A percentile compares a stretch with the other conserved stretches of the same genome.
These are phyloP conservation scores for Corythornis madagascariensis DNA, from an alignment of 2,113 vertebrate genomes.

Conservation along the genomic window DNA sequence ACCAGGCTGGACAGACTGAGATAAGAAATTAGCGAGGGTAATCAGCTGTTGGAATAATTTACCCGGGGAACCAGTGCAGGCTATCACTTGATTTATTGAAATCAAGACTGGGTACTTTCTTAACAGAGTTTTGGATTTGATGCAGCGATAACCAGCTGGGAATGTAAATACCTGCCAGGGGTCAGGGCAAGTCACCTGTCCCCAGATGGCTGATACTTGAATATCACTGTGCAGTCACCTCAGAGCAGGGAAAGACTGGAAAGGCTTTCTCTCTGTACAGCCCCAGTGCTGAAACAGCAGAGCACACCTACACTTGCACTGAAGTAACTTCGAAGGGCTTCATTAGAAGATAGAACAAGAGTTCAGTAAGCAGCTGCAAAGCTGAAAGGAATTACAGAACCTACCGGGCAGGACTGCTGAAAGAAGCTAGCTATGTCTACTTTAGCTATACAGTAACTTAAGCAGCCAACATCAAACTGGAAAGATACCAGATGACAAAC, in stretches of 20 bases:
- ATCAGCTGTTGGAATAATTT: conserved; percentile 30
- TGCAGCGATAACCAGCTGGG: neutral
- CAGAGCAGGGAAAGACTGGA: neutral
- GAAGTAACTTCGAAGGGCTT: neutral
- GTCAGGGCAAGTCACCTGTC: neutral
- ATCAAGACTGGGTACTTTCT: conserved; percentile 18
- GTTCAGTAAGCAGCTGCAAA: neutral
- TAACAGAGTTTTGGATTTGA: neutral
- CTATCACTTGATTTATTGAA: conserved; percentile 2
- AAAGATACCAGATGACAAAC: conserved; percentile 13
- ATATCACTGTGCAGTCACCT: neutral
- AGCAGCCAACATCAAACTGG: neutral
- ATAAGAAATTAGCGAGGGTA: conserved; percentile 23
- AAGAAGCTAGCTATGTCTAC: conserved; percentile 5
- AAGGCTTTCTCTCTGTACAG: neutral
- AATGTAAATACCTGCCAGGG: neutral
- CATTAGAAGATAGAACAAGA: neutral
- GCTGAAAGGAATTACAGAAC: neutral
- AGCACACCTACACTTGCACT: neutral
- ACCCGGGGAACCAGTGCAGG: neutral
- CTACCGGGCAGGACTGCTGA: neutral
- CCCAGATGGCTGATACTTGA: neutral
- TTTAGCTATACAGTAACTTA: conserved; percentile 13
- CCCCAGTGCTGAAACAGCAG: neutral
- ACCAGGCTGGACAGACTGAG: conserved; percentile 4